A percentile compares a stretch with the other conserved stretches of the same genome.
Evolutionary conservation across 2,797 vertebrate genomes (phyloP).

Genomic region (Cichlasoma orientale): DNA sequence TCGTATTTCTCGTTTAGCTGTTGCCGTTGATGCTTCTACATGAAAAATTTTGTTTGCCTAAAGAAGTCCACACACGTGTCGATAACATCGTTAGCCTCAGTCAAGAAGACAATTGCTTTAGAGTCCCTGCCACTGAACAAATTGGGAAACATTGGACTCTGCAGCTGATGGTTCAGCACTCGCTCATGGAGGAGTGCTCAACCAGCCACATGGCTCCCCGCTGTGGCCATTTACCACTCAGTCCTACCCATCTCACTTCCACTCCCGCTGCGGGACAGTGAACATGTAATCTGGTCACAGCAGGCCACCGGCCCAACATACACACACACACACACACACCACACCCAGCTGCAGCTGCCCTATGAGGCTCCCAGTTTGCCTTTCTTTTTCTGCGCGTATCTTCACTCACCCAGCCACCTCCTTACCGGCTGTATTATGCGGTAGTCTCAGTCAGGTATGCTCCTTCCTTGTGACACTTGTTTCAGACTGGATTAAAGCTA

Average conservation of each 20-base stretch:
- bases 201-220: slow-evolving; percentile 51
- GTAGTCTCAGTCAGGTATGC: neutral
- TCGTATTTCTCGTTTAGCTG: neutral
- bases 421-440: neutral
- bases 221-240: slow-evolving; percentile 72
- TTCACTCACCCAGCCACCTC: slow-evolving; percentile 11
- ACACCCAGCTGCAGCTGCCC: slow-evolving; percentile 42
- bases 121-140: slow-evolving; percentile 17
- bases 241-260: slow-evolving; percentile 64
- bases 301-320: slow-evolving; percentile 55
- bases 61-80: neutral
- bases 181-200: slow-evolving; percentile 55
- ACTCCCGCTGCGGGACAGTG: slow-evolving; percentile 73
- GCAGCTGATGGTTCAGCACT: slow-evolving; percentile 35
- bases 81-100: slow-evolving; percentile 1
- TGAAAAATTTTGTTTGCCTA: neutral
- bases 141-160: slow-evolving; percentile 39
- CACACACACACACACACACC: slow-evolving; percentile 36
- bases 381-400: slow-evolving; percentile 13
- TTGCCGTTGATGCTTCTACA: neutral
- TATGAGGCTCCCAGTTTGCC: slow-evolving; percentile 37
- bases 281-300: slow-evolving; percentile 78
- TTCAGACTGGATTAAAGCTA: slow-evolving; percentile 23
- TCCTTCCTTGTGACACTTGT: slow-evolving; percentile 2
- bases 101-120: neutral